phyloP scores from a whole-genome alignment of 2,113 vertebrate genomes.

The Elanus axillaris region DNA sequence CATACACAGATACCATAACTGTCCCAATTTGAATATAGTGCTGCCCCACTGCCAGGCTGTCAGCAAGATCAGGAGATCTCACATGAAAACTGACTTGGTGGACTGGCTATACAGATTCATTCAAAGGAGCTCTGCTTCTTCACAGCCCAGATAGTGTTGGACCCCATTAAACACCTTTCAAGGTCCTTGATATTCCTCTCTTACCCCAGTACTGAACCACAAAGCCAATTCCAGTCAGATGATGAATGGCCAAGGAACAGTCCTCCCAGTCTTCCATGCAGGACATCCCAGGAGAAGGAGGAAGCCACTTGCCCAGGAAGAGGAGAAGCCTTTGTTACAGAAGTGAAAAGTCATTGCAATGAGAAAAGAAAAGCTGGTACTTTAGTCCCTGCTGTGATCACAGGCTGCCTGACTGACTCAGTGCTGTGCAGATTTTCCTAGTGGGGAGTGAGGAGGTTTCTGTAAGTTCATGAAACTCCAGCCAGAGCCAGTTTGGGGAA shows the following conservation, averaged over 20 bases:
- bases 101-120: not conserved
- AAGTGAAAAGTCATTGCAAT: not conserved
- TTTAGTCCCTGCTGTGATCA: not conserved
- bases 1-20: not conserved
- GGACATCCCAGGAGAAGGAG: not conserved
- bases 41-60: not conserved
- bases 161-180: not conserved
- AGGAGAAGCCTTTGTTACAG: not conserved
- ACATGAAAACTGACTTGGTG: not conserved
- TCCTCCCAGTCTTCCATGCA: not conserved
- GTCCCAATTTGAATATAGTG: not conserved
- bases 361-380: not conserved
- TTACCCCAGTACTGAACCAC: not conserved
- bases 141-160: not conserved
- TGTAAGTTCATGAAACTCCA: not conserved
- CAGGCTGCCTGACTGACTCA: not conserved
- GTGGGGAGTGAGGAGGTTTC: not conserved
- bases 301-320: not conserved
- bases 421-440: not conserved
- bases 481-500: not conserved
- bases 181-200: not conserved
- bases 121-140: not conserved
- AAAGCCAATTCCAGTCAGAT: not conserved
- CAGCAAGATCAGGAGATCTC: not conserved
- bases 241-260: not conserved